A percentile compares a stretch with the other conserved stretches of the same genome.
Conservation (phyloP, 2,888 invertebrate species). For the Lasioglossum lativentre region DNA sequence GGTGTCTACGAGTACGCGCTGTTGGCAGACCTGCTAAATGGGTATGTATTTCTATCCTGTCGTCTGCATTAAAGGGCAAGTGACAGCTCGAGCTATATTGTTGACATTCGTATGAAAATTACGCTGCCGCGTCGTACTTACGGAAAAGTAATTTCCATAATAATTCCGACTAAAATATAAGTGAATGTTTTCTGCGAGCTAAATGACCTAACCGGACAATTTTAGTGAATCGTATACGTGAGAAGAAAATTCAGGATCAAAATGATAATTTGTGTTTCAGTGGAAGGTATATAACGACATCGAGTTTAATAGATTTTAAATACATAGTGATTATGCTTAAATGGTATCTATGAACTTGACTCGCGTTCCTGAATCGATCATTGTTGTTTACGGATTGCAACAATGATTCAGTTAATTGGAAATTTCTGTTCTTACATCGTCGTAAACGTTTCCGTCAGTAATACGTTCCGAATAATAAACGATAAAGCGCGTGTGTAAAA, state of each 20-base stretch:
- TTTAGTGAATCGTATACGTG: slow-evolving; percentile 13
- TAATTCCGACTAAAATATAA: slow-evolving; percentile 42
- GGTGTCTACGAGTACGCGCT: background rate
- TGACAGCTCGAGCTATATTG: slow-evolving; percentile 70
- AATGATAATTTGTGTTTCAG: slow-evolving; percentile 47
- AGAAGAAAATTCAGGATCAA: slow-evolving; percentile 35
- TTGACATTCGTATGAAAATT: slow-evolving; percentile 68
- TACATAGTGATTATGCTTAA: slow-evolving; percentile 23
- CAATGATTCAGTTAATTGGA: slow-evolving; percentile 56
- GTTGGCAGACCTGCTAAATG: slow-evolving; percentile 17
- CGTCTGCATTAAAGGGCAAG: slow-evolving; percentile 73
- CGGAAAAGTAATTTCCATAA: slow-evolving; percentile 49
- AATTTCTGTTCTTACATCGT: slow-evolving; percentile 49
- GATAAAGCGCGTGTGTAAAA: slow-evolving; percentile 61
- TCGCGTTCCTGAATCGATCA: slow-evolving; percentile 62
- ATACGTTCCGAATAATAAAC: slow-evolving; percentile 44
- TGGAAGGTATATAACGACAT: slow-evolving; percentile 39
- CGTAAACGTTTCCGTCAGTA: slow-evolving; percentile 51
- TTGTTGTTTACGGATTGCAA: slow-evolving; percentile 51
- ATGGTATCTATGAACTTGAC: slow-evolving; percentile 8
- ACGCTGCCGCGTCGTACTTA: slow-evolving; percentile 52
- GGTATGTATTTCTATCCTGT: slow-evolving; percentile 55
- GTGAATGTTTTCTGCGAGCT: slow-evolving; percentile 4
- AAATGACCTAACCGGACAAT: slow-evolving; percentile 8
- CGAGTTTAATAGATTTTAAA: slow-evolving; percentile 39